Evolutionary conservation across 2,888 invertebrate genomes (phyloP).

Genomic region (Oxyteleia sp.): DNA sequence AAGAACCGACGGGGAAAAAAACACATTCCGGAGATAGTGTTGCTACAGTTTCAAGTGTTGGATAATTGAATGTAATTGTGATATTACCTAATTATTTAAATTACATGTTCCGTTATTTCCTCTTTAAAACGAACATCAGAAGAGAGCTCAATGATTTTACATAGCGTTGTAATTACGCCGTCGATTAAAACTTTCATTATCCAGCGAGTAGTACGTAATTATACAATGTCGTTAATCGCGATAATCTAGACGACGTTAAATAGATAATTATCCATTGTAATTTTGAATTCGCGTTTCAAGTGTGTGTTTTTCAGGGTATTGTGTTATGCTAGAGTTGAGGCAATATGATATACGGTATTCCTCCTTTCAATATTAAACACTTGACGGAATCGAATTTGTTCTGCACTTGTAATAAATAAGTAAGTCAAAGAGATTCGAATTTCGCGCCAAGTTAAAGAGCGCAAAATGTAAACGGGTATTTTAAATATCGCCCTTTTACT

Average conservation of each 20-base stretch:
- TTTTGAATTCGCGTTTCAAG: constrained; percentile 48
- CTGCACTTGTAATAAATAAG: too few relatives aligned
- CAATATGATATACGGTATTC: constrained; percentile 26
- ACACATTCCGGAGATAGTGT: constrained; percentile 1
- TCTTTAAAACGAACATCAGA: constrained; percentile 62
- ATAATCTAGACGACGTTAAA: constrained; percentile 68
- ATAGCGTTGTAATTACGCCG: constrained; percentile 66
- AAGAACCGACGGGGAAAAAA: too few relatives aligned
- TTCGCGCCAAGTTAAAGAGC: too few relatives aligned
- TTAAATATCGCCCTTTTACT: too few relatives aligned
- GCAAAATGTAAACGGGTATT: too few relatives aligned
- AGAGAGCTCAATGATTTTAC: constrained; percentile 61
- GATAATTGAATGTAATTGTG: constrained; percentile 57
- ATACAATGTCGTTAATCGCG: constrained; percentile 67
- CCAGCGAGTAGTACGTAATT: constrained; percentile 63
- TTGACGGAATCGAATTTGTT: neutral
- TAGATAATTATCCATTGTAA: constrained; percentile 67
- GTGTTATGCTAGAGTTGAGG: constrained; percentile 15
- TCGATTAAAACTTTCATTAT: constrained; percentile 74
- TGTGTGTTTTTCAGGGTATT: constrained; percentile 45
- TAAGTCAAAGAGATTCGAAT: too few relatives aligned
- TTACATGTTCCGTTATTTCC: constrained; percentile 63
- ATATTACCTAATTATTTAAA: constrained; percentile 66
- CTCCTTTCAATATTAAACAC: neutral
- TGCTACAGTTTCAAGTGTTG: constrained; percentile 18